Evolutionary conservation across 2,113 vertebrate species (phyloP).

Genomic region (Syngnathoides biaculeatus): DNA sequence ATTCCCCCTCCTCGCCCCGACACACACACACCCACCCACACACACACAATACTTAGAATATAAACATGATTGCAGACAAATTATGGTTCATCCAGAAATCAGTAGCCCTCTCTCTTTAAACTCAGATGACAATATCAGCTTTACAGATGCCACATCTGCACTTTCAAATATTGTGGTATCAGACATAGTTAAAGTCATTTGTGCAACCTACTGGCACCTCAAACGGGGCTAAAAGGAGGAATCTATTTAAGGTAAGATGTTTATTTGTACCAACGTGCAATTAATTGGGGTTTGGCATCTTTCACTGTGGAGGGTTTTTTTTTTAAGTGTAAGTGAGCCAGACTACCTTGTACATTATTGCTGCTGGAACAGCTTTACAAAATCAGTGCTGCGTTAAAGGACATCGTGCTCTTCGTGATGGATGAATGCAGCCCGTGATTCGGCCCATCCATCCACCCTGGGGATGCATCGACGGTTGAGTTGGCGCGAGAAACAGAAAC

Average conservation of each 20-base stretch:
- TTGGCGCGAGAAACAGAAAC: conserved; percentile 6
- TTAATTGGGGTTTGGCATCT: too few relatives aligned
- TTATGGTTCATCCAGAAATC: background rate
- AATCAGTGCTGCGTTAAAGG: conserved; percentile 51
- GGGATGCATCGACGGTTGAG: conserved; percentile 14
- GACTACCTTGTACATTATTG: conserved; percentile 13
- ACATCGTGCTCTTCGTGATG: conserved; percentile 43
- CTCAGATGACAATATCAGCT: background rate
- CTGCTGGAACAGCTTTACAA: conserved; percentile 46
- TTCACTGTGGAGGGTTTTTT: background rate
- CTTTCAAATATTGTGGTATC: background rate
- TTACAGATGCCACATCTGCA: background rate
- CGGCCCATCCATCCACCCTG: conserved; percentile 22
- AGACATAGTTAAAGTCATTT: background rate
- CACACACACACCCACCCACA: too few relatives aligned
- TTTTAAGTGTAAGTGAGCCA: background rate
- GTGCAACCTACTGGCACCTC: background rate
- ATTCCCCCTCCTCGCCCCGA: too few relatives aligned
- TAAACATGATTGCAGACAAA: background rate
- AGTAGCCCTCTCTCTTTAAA: background rate
- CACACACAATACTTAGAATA: background rate
- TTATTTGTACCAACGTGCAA: background rate
- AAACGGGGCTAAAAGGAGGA: background rate
- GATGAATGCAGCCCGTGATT: conserved; percentile 35
- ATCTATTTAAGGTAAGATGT: background rate